Evolutionary conservation across 2,113 vertebrate species (phyloP), one percentile per base, ranked within the genome.

Genomic region (Catharus minimus): DNA sequence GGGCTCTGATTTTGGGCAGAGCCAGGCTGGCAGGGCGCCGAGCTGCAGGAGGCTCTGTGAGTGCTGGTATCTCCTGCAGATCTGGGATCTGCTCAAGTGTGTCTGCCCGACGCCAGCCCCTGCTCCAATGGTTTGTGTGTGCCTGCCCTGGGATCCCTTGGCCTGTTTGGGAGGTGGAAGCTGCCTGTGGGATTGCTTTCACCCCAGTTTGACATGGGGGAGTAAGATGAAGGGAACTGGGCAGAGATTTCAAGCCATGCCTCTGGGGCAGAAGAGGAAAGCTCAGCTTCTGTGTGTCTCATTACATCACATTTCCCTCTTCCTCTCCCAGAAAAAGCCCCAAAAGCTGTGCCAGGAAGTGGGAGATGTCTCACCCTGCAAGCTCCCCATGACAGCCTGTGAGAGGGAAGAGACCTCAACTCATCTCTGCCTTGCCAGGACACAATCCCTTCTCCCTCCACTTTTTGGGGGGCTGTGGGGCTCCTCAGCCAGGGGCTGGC

Each of bases 91-190:
- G 2, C 83, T 86, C 57, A 52, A 92, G 86, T 76, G 90, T 79
- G 83, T 79, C 90, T 1, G 30, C n/a, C 83, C 50, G 44, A 46
- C 1, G 26, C 73, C 79, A 77, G 88, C 61, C 75, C 0, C 5
- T 55, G 47, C 86, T 88, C 4, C 0, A 2, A 32, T 39, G 38
- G 33, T 65, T 20, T 49, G 78, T 60, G 38, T 26, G 12, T 43
- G 33, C 30, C 71, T 38, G 47, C 74, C 76, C 57, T 32, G 57
- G 0, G 4, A 43, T 64, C 32, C 49, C 49, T n/a, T 7, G 33
- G 44, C 17, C 30, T 3, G 0, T 50, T 80, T 39, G 0, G 0
- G 56, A 52, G 64, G 4, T 0, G 1, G 38, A 33, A 81, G 46
- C 24, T 65, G 15, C 23, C 52, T 27, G 22, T 47, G 80, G 44